phyloP scores from a whole-genome alignment of 2,888 invertebrate genomes.

The Apamea monoglypha region DNA sequence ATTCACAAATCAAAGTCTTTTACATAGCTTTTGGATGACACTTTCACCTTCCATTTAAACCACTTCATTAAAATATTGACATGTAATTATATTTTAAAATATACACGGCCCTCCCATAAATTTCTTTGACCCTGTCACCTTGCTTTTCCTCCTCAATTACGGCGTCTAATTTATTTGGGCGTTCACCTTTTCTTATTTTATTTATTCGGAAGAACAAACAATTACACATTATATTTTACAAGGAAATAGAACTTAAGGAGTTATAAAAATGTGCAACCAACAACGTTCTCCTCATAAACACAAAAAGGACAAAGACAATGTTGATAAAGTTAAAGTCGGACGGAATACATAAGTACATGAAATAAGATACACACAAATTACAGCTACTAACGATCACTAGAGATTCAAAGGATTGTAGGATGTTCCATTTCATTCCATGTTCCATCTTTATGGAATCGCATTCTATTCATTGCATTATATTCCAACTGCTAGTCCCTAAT shows the following conservation, averaged over 20 bases:
- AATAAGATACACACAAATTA: too few species aligned
- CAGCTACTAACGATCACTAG: too few species aligned
- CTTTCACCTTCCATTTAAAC: slow-evolving; percentile 56
- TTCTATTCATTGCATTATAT: neutral
- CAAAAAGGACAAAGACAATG: too few species aligned
- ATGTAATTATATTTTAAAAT: slow-evolving; percentile 61
- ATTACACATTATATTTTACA: too few species aligned
- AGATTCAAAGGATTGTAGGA: too few species aligned
- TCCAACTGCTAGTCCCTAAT: neutral
- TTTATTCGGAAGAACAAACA: too few species aligned
- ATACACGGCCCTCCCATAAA: slow-evolving; percentile 63
- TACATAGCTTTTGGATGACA: slow-evolving; percentile 53
- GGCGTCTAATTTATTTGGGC: slow-evolving; percentile 39
- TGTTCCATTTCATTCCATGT: too few species aligned
- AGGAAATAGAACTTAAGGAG: too few species aligned
- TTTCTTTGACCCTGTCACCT: slow-evolving; percentile 71
- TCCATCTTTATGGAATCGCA: neutral
- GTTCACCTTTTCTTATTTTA: slow-evolving; percentile 22
- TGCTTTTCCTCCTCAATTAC: slow-evolving; percentile 64
- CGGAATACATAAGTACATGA: too few species aligned
- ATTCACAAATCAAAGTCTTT: slow-evolving; percentile 50
- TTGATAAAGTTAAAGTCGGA: too few species aligned
- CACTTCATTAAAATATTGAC: slow-evolving; percentile 54
- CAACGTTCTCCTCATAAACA: too few species aligned
- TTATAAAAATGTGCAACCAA: too few species aligned